phyloP scores from a whole-genome alignment of 2,113 vertebrate genomes.

The Phylloscopus whistleri region DNA sequence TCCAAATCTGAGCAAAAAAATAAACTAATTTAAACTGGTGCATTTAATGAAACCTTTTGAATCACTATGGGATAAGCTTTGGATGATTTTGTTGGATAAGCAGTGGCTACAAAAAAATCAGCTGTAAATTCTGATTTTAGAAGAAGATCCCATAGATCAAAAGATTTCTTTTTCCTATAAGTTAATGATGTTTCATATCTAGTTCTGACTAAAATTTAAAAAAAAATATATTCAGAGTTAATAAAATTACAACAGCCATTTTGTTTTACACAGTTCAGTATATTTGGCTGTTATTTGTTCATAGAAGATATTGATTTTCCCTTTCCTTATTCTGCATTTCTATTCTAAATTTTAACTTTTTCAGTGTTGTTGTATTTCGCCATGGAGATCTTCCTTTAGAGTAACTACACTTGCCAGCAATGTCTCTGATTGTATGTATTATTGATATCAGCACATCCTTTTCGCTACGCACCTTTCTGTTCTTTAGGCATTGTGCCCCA shows the following conservation, averaged over 20 bases:
- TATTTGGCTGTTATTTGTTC: neutral
- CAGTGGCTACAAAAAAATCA: neutral
- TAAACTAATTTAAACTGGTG: neutral
- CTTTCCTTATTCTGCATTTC: neutral
- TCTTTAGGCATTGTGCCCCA: neutral
- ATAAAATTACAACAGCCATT: neutral
- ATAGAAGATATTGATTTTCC: neutral
- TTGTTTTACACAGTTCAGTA: neutral
- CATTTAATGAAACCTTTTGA: neutral
- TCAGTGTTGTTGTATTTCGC: neutral
- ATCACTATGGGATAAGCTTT: neutral
- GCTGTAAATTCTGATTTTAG: neutral
- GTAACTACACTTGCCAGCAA: neutral
- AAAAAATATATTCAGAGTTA: neutral
- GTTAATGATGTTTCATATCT: neutral
- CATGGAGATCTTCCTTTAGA: neutral
- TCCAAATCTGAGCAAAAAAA: neutral
- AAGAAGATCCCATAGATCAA: neutral
- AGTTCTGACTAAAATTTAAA: neutral
- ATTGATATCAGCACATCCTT: neutral
- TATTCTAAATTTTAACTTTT: neutral
- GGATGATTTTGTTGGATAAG: neutral
- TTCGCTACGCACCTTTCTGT: neutral
- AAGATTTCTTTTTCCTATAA: neutral
- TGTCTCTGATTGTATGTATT: neutral